Base-by-base conservation (phyloP, 2,797 vertebrate genomes). In the Micromesistius poutassou region DNA sequence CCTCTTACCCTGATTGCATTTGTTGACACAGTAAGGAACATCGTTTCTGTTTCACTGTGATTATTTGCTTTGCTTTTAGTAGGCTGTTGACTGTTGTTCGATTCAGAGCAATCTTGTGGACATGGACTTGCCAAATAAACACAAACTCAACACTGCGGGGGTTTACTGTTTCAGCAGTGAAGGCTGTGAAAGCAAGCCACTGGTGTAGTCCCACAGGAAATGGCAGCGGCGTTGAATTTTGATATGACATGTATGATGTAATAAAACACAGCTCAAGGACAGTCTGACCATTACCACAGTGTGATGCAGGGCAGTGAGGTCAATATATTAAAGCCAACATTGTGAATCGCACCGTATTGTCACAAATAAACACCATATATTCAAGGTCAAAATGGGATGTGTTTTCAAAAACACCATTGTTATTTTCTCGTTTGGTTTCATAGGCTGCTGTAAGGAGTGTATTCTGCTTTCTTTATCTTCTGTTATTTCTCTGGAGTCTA, bases 221-320 rank as follows among this genome's bases (percentile, higher is more conserved):
- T 75, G 13, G 76, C 77, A 50, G 35, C 70, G 70, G 72, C 83
- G 72, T 86, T 28, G 81, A 73, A 86, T 83, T 77, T 76, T 82
- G 73, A 85, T 76, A 72, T 73, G 75, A 77, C 4, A 50, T 80
- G 78, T 79, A 50, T 78, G 72, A 80, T 86, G 85, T 87, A 82
- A 85, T 86, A 74, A 86, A 88, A 86, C 83, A 75, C 76, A 74
- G 80, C 85, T 85, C 40, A 25, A 79, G 82, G 77, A 83, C 77
- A 78, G 77, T 76, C 80, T 83, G 2, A 13, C 25, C 77, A 78
- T 87, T 88, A 87, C 80, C 87, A 89, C 83, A 86, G 46, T 42
- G 70, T 80, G 79, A 81, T 77, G 78, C 74, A 84, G 77, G 84
- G 74, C 73, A 80, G 81, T 83, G 75, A 78, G 55, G 74, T 84